Base-by-base conservation (phyloP, 1,140 invertebrate genomes). In the Chironomus striatipennis region DNA sequence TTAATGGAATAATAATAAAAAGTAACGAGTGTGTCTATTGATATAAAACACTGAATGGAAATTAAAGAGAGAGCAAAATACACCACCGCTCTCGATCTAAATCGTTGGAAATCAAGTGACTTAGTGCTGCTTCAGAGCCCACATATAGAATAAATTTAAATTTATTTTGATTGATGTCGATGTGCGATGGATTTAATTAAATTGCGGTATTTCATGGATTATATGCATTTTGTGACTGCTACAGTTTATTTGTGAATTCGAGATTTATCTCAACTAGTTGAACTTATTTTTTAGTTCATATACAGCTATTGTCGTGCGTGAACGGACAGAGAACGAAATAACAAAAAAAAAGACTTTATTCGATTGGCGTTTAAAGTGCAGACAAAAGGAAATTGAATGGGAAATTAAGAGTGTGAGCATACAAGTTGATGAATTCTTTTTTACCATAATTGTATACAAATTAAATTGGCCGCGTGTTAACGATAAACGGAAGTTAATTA, bases 401-500 rank as follows among this genome's bases (percentile, higher is more conserved):
- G 47, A 57, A 57, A 57, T 57, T 57, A 57, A 57, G 47, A 57
- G n/a, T 57, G 47, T 57, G 47, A 57, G 47, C 47, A 57, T 57
- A n/a, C 12, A 12, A 57, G 47, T 57, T 57, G n/a, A n/a, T 57
- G 47, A 57, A 57, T 12, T 57, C 15, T 15, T 57, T n/a, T 12
- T 57, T n/a, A n/a, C 47, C 47, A 57, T n/a, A 4, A 47, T 15
- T 7, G 43, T 34, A 34, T 34, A 34, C 24, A 34, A 34, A 34
- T 34, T 34, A 34, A 34, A 34, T 34, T 34, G 24, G 24, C 24
- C 24, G 47, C 47, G 12, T 12, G 24, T 34, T 34, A 34, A 34
- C 24, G 24, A 34, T 34, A 34, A 57, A 57, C 47, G 47, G 47
- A 57, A 57, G 47, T 57, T 57, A 15, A 12, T 57, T 57, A 57